These are phyloP conservation scores for Rhagonycha lutea DNA, from an alignment of 2,888 invertebrate species.

Conservation along the genomic window DNA sequence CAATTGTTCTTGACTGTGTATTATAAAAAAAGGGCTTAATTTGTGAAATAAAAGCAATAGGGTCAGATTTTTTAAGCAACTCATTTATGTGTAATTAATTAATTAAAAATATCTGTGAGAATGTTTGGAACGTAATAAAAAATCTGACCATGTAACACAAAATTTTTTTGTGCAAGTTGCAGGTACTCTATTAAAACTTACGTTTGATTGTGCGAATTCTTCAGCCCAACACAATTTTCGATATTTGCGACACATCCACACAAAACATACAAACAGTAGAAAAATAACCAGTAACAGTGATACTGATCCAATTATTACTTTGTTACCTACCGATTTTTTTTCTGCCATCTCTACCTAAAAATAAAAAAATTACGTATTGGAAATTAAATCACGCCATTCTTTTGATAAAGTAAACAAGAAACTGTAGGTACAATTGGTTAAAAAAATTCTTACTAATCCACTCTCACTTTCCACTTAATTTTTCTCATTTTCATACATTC, in stretches of 20 bases:
- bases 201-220: slow-evolving; percentile 46
- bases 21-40: background rate
- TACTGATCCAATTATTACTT: slow-evolving; percentile 58
- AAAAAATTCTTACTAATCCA: too few relatives aligned
- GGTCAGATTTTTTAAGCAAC: too few relatives aligned
- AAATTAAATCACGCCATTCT: too few relatives aligned
- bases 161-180: too few relatives aligned
- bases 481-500: too few relatives aligned
- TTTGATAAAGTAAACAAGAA: too few relatives aligned
- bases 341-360: slow-evolving; percentile 4
- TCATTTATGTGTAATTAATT: too few relatives aligned
- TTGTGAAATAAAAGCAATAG: background rate
- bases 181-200: background rate
- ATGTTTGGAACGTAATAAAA: too few relatives aligned
- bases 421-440: too few relatives aligned
- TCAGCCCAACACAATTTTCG: slow-evolving; percentile 58
- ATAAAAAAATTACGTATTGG: background rate
- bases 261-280: slow-evolving; percentile 55
- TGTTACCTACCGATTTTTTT: slow-evolving; percentile 41
- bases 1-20: slow-evolving; percentile 38
- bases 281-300: slow-evolving; percentile 56
- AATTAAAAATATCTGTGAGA: too few relatives aligned
- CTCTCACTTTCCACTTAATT: too few relatives aligned
- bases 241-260: slow-evolving; percentile 57
- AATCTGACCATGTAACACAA: too few relatives aligned